Evolutionary conservation across 2,113 vertebrate genomes (phyloP).

Genomic region (human): GRCh38 chr16:87172001-87172500

Average conservation of each 20-base stretch:
- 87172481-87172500: rapidly evolving
- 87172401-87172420: neutral
- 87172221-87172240: neutral
- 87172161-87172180: neutral
- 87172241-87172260: neutral
- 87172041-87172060: too few species aligned
- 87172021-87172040: too few species aligned
- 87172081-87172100: neutral
- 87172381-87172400: too few species aligned
- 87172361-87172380: neutral
- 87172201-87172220: neutral
- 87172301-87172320: neutral
- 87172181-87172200: too few species aligned
- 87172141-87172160: neutral
- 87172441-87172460: neutral
- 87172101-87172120: neutral
- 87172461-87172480: neutral
- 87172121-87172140: neutral
- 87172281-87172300: neutral
- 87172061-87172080: too few species aligned
- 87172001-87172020: neutral
- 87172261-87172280: neutral
- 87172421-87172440: neutral
- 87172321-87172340: neutral
- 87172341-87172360: neutral